Base-by-base conservation (phyloP, 2,113 vertebrate genomes). In the Gasterosteus aculeatus region DNA sequence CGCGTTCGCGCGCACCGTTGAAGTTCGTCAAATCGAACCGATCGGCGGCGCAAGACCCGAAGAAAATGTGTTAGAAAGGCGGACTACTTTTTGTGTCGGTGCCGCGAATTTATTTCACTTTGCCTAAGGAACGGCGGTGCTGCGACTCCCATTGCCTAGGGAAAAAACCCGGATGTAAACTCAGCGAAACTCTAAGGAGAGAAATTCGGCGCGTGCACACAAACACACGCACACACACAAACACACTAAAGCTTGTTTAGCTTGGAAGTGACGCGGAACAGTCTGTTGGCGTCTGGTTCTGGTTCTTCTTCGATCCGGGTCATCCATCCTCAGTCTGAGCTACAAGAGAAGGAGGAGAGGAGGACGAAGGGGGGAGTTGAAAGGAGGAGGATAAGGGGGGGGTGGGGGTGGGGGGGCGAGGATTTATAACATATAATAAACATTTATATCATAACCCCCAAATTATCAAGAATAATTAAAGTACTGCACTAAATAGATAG, bases 121-220 rank as follows among this genome's bases (percentile, higher is more conserved):
- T 98, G 96, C 96, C 96, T 96, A 97, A 97, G 96, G 96, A 98
- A 96, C 95, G 95, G 95, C 88, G 93, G 96, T 97, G 94, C 94
- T 96, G 87, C 95, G 96, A 89, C 94, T 60, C 93, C 95, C 96
- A 97, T 98, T 98, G 96, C 96, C 96, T 97, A 97, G 96, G 96
- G 96, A 97, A 97, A 97, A 96, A 96, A 96, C 96, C 96, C 96
- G 96, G 96, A 98, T 98, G 96, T 97, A 95, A 97, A 98, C 95
- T 97, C 94, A 95, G 95, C 95, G 95, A 97, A 97, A 97, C 96
- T 97, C 96, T 96, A 95, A 95, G 95, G 95, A 97, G 95, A 95
- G 96, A 97, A 95, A 92, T 87, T 91, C 81, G 3, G 61, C 65
- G 5, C 73, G 29, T 69, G 35, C 69, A 14, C 74, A 57, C 77